Conservation (phyloP, 2,888 invertebrate species). For the Ptilodon capucinus region DNA sequence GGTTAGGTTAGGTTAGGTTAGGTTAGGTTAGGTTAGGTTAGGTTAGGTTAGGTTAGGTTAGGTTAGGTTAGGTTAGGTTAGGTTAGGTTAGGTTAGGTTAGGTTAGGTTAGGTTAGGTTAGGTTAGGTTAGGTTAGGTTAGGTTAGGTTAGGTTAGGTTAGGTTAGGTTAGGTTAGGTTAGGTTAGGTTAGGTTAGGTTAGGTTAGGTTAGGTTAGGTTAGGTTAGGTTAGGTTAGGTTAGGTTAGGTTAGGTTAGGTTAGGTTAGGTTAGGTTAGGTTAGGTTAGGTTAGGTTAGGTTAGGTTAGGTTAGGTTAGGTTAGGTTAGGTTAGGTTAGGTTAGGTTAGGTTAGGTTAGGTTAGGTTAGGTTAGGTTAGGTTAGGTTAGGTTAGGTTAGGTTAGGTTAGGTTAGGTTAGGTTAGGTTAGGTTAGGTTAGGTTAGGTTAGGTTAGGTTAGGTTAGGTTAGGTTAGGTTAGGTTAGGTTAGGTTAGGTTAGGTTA, state of each 20-base stretch:
- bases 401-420: slow-evolving; percentile 16
- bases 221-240: slow-evolving; percentile 20
- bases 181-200: slow-evolving; percentile 24
- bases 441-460: slow-evolving; percentile 3
- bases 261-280: slow-evolving; percentile 21
- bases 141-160: slow-evolving; percentile 20
- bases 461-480: slow-evolving; percentile 3
- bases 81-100: slow-evolving; percentile 9
- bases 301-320: slow-evolving; percentile 25
- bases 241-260: slow-evolving; percentile 25
- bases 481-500: slow-evolving; percentile 2
- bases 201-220: slow-evolving; percentile 21
- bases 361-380: slow-evolving; percentile 23
- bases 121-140: slow-evolving; percentile 14
- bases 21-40: slow-evolving; percentile 31
- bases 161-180: slow-evolving; percentile 18
- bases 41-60: slow-evolving; percentile 35
- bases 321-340: slow-evolving; percentile 23
- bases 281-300: slow-evolving; percentile 28
- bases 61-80: slow-evolving; percentile 25
- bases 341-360: slow-evolving; percentile 27
- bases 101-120: slow-evolving; percentile 13
- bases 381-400: slow-evolving; percentile 27
- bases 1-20: slow-evolving; percentile 39
- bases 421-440: slow-evolving; percentile 2